These are phyloP conservation scores for Eupithecia subumbrata DNA, from an alignment of 2,888 invertebrate species.

Conservation along the genomic window DNA sequence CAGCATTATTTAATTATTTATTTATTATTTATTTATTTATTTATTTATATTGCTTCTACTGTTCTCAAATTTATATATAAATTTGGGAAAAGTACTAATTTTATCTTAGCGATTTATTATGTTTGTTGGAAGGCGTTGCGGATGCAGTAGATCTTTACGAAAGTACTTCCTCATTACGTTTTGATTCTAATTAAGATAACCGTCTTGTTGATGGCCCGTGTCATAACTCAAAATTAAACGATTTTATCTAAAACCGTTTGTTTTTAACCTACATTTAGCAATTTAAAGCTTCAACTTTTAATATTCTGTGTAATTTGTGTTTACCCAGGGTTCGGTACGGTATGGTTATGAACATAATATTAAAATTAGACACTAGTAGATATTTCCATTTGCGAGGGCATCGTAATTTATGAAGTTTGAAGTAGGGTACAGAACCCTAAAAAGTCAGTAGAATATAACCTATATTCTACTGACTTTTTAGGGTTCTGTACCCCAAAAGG, in stretches of 20 bases:
- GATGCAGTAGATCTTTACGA: slow-evolving; percentile 35
- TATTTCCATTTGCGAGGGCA: no score
- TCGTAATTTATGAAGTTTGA: no score
- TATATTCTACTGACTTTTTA: no score
- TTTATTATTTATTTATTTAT: no score
- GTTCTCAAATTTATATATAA: no score
- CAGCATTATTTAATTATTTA: no score
- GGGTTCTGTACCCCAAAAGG: no score
- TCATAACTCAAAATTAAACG: slow-evolving; percentile 33
- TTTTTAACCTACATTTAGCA: background rate
- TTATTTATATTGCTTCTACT: background rate
- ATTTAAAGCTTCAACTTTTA: background rate
- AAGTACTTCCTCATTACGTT: slow-evolving; percentile 39
- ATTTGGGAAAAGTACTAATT: no score
- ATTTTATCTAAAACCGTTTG: slow-evolving; percentile 6
- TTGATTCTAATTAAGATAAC: slow-evolving; percentile 46
- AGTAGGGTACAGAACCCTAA: no score
- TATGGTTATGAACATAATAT: no score
- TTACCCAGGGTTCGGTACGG: background rate
- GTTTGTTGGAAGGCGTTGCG: slow-evolving; percentile 21
- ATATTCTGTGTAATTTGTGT: background rate
- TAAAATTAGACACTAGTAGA: no score
- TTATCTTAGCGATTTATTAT: slow-evolving; percentile 19
- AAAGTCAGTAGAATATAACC: no score
- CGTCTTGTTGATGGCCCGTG: slow-evolving; percentile 28